A percentile compares a stretch with the other conserved stretches of the same genome.
Conservation (phyloP, 2,888 invertebrate genomes). For the Hypselothyrea guttata region DNA sequence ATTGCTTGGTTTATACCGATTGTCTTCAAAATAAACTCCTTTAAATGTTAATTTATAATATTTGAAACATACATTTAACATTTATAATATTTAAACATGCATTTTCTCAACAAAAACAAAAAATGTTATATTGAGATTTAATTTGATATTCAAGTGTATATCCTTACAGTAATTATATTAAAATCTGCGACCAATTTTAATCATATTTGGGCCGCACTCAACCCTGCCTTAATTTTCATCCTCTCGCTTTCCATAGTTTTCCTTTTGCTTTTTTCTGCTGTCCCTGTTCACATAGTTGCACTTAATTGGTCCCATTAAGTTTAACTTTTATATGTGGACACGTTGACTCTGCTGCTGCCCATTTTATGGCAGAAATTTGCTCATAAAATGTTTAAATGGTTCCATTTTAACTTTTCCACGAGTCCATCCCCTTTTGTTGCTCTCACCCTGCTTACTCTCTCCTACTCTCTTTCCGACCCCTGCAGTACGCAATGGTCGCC, state of each 20-base stretch:
- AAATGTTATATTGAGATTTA: no score
- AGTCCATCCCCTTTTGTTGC: neutral
- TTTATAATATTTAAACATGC: no score
- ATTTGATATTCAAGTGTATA: no score
- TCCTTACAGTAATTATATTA: slow-evolving; percentile 1
- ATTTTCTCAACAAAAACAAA: no score
- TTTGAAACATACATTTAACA: no score
- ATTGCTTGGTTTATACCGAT: no score
- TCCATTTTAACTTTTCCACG: slow-evolving; percentile 45
- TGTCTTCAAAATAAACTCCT: no score
- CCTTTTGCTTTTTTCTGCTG: neutral
- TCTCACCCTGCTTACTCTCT: neutral
- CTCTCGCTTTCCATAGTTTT: no score
- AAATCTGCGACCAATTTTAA: slow-evolving; percentile 23
- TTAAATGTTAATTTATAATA: no score
- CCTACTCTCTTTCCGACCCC: no score
- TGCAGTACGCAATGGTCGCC: slow-evolving; percentile 78
- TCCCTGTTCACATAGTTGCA: slow-evolving; percentile 61
- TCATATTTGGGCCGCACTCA: slow-evolving; percentile 27
- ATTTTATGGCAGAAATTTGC: slow-evolving; percentile 46
- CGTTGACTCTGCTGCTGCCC: slow-evolving; percentile 33
- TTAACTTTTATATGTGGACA: slow-evolving; percentile 59
- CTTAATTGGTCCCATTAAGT: slow-evolving; percentile 67
- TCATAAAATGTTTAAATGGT: slow-evolving; percentile 65
- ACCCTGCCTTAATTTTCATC: neutral